These are phyloP conservation scores for Corydoras maculifer DNA, from an alignment of 2,113 vertebrate genomes.

Conservation along the genomic window DNA sequence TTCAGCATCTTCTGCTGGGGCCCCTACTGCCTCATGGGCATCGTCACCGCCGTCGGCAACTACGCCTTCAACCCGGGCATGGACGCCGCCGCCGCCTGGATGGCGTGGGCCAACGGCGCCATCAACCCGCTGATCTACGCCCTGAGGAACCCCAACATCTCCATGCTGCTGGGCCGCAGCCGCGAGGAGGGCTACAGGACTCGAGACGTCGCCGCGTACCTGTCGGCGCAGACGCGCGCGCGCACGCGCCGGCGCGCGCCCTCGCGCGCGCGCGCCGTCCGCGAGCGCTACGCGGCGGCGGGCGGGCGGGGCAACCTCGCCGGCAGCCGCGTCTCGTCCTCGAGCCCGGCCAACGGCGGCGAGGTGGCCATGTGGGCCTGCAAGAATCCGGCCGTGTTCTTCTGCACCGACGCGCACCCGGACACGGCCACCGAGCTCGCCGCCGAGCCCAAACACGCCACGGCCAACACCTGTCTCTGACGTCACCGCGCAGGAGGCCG, in stretches of 20 bases:
- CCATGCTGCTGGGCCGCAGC: constrained; percentile 76
- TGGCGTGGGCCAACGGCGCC: constrained; percentile 91
- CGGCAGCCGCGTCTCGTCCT: constrained; percentile 62
- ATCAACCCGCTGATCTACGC: constrained; percentile 92
- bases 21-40: constrained; percentile 83
- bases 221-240: constrained; percentile 59
- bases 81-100: constrained; percentile 79
- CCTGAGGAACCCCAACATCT: constrained; percentile 85
- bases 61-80: constrained; percentile 75
- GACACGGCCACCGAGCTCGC: constrained; percentile 56
- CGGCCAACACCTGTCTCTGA: constrained; percentile 78
- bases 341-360: constrained; percentile 64
- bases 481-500: no score
- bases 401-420: constrained; percentile 76
- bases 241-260: constrained; percentile 47
- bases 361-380: constrained; percentile 89
- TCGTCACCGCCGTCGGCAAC: constrained; percentile 68
- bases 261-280: constrained; percentile 57
- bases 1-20: constrained; percentile 90
- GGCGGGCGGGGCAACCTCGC: constrained; percentile 48
- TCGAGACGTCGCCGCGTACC: constrained; percentile 70
- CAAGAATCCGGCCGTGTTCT: constrained; percentile 84
- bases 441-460: constrained; percentile 54
- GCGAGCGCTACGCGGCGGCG: constrained; percentile 62
- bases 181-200: constrained; percentile 88